phyloP scores from a whole-genome alignment of 2,797 vertebrate species.

The Sciurus vulgaris region DNA sequence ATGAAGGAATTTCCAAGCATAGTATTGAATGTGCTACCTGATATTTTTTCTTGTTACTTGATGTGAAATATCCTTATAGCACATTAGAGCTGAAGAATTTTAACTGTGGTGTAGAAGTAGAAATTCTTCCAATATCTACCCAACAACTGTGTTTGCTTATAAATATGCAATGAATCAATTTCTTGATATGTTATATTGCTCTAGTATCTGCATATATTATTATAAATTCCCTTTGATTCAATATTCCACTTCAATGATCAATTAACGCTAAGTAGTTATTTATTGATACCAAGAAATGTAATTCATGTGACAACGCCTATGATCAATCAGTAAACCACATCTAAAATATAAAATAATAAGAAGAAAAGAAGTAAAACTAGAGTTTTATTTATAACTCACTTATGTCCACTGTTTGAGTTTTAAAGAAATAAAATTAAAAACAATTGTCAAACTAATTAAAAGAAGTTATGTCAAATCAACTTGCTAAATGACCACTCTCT shows the following conservation, averaged over 20 bases:
- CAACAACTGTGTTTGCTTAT: background rate
- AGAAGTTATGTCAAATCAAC: background rate
- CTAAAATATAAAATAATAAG: background rate
- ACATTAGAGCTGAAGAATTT: background rate
- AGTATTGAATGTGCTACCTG: background rate
- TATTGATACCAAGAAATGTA: slow-evolving; percentile 68
- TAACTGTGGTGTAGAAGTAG: background rate
- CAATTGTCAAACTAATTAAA: background rate
- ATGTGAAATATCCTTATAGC: background rate
- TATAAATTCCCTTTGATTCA: slow-evolving; percentile 74
- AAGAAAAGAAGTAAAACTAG: background rate
- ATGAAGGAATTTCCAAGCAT: background rate
- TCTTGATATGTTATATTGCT: slow-evolving; percentile 49
- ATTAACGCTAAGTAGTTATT: slow-evolving; percentile 65
- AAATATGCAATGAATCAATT: background rate
- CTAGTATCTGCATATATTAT: slow-evolving; percentile 65
- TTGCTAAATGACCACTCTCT: background rate
- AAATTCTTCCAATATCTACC: background rate
- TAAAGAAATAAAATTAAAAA: background rate
- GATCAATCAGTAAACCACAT: slow-evolving; percentile 26
- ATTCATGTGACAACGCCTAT: background rate
- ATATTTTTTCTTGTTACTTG: background rate
- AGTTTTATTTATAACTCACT: background rate
- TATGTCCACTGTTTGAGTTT: background rate
- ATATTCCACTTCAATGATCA: slow-evolving; percentile 73